A percentile compares a stretch with the other conserved stretches of the same genome.
Evolutionary conservation across 2,888 invertebrate genomes (phyloP).

Genomic region (Hemaris fuciformis): DNA sequence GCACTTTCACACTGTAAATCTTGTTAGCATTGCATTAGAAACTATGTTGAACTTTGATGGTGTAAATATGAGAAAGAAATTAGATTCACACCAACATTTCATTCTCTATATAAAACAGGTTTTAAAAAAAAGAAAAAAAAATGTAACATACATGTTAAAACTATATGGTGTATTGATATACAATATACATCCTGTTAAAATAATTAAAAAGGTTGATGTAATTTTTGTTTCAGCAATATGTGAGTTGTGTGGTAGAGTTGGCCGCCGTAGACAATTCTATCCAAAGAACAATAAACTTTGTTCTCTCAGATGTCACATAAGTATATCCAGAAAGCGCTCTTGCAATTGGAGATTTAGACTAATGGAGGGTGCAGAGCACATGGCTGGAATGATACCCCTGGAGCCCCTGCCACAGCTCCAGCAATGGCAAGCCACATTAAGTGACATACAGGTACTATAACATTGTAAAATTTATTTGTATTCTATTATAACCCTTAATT

Average conservation of each 20-base stretch:
- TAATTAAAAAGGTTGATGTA: neutral
- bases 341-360: conserved; percentile 69
- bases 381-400: conserved; percentile 74
- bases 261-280: conserved; percentile 67
- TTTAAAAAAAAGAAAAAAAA: too few relatives aligned
- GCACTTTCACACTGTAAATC: too few relatives aligned
- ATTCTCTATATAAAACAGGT: too few relatives aligned
- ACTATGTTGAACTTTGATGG: too few relatives aligned
- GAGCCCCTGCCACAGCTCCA: conserved; percentile 75
- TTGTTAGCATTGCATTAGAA: too few relatives aligned
- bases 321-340: conserved; percentile 49
- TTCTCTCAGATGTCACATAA: conserved; percentile 63
- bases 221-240: conserved; percentile 58
- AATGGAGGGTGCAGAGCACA: conserved; percentile 74
- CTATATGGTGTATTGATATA: too few relatives aligned
- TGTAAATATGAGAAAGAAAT: too few relatives aligned
- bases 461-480: too few relatives aligned
- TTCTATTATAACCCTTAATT: too few relatives aligned
- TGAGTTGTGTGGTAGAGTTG: conserved; percentile 71
- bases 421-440: conserved; percentile 68
- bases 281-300: conserved; percentile 67
- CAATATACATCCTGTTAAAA: neutral
- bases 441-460: conserved; percentile 59
- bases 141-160: too few relatives aligned
- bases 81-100: too few relatives aligned